These are phyloP conservation scores for Spilogale gracilis DNA, from an alignment of 2,113 vertebrate genomes.

Conservation along the genomic window DNA sequence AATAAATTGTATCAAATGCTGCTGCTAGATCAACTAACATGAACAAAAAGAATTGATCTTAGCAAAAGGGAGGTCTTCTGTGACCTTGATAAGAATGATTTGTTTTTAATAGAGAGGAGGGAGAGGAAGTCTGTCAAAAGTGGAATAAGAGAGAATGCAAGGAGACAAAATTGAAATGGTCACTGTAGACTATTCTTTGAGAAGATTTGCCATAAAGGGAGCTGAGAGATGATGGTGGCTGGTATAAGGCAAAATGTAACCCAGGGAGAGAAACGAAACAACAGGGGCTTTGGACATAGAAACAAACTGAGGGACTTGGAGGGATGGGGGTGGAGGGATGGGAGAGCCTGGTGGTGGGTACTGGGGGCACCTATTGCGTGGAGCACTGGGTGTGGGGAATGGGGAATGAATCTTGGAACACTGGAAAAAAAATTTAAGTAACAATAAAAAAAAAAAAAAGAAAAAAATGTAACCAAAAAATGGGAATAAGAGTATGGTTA, in stretches of 20 bases:
- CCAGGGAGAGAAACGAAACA: too few species aligned
- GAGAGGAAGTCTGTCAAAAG: background rate
- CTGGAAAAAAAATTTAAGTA: too few species aligned
- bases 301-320: too few species aligned
- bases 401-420: too few species aligned
- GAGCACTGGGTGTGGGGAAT: too few species aligned
- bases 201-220: background rate
- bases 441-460: too few species aligned
- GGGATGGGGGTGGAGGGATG: too few species aligned
- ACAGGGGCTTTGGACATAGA: too few species aligned
- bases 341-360: too few species aligned
- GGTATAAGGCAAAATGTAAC: background rate
- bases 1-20: background rate
- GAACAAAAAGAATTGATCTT: background rate
- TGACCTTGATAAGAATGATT: background rate
- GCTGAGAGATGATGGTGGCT: background rate
- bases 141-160: background rate
- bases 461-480: background rate
- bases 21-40: background rate
- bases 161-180: background rate
- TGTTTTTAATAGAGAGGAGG: background rate
- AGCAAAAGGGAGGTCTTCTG: background rate
- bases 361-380: too few species aligned
- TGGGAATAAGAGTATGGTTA: background rate
- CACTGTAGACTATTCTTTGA: background rate